Conservation (phyloP, 2,797 vertebrate species). For the Peromyscus attwateri region DNA sequence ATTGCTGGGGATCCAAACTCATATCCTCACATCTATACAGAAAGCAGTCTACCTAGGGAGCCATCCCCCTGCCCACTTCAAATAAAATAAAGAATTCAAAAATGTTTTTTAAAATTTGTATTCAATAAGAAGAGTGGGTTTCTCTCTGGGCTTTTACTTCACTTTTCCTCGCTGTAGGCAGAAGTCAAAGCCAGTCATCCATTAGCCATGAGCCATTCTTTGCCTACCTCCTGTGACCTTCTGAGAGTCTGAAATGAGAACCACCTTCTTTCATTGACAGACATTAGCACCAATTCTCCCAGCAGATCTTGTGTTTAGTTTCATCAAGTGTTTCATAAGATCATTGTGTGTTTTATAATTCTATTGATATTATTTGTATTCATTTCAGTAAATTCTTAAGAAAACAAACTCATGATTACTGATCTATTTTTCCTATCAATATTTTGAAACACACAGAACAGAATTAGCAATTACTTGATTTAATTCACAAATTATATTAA, state of each 20-base stretch:
- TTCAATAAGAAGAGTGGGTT: slow-evolving; percentile 75
- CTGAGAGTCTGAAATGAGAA: slow-evolving; percentile 80
- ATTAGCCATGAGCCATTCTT: slow-evolving; percentile 78
- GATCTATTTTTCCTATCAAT: slow-evolving; percentile 28
- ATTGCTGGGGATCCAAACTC: background rate
- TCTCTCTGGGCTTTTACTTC: background rate
- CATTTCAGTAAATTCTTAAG: slow-evolving; percentile 10
- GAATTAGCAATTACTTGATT: background rate
- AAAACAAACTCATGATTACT: background rate
- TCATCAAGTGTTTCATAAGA: background rate
- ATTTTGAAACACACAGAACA: background rate
- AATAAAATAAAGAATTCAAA: background rate
- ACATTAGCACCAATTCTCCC: background rate
- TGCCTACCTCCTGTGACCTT: slow-evolving; percentile 78
- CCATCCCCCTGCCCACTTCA: background rate
- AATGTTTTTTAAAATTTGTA: slow-evolving; percentile 73
- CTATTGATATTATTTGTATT: background rate
- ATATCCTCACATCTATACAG: background rate
- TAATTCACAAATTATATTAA: slow-evolving; percentile 29
- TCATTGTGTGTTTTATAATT: slow-evolving; percentile 33
- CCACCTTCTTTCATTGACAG: background rate
- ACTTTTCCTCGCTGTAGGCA: slow-evolving; percentile 69
- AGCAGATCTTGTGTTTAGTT: background rate
- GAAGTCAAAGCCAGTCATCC: slow-evolving; percentile 78
- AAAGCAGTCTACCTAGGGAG: background rate